phyloP scores from a whole-genome alignment of 2,888 invertebrate genomes.

The Loripinus fragilis region DNA sequence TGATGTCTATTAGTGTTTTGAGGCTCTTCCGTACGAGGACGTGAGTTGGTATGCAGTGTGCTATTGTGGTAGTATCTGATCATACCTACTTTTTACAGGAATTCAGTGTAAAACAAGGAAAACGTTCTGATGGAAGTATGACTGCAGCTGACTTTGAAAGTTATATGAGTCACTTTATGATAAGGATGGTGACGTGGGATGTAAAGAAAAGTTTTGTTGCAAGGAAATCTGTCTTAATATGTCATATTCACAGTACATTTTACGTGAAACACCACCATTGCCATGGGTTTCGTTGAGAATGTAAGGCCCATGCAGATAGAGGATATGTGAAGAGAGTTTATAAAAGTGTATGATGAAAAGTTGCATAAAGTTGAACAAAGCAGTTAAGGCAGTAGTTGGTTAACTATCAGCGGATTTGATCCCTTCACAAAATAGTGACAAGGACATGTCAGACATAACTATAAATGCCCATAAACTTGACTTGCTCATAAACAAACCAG shows the following conservation, averaged over 20 bases:
- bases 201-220: background rate
- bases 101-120: no score
- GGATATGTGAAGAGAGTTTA: background rate
- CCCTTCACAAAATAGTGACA: background rate
- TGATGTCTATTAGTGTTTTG: no score
- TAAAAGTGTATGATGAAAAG: background rate
- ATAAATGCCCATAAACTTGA: background rate
- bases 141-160: conserved; percentile 6
- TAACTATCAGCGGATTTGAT: background rate
- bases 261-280: background rate
- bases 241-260: background rate
- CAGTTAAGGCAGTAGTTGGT: background rate
- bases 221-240: background rate
- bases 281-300: conserved; percentile 1
- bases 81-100: no score
- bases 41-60: no score
- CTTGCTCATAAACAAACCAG: background rate
- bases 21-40: no score
- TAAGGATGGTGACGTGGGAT: background rate
- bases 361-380: background rate
- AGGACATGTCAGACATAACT: background rate
- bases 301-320: background rate
- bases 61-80: no score
- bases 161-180: background rate
- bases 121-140: no score